A percentile compares a stretch with the other conserved stretches of the same genome.
Evolutionary conservation across 2,888 invertebrate species (phyloP).

Genomic region (Xestia xanthographa): DNA sequence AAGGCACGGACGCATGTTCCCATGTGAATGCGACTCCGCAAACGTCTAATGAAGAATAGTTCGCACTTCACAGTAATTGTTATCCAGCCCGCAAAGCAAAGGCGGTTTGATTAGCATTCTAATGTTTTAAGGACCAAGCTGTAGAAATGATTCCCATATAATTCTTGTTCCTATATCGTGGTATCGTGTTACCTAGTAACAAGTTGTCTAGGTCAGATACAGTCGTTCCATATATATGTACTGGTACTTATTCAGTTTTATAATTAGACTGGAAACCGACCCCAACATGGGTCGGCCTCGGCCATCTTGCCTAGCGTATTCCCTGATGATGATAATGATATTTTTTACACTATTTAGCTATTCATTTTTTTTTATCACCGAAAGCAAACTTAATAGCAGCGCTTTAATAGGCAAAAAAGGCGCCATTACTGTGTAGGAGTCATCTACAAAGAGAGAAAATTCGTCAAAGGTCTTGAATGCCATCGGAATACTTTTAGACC

Average conservation of each 20-base stretch:
- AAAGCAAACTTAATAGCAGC: neutral
- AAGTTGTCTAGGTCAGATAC: neutral
- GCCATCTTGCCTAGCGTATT: neutral
- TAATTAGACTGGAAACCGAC: neutral
- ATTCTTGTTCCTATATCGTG: neutral
- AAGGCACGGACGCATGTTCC: conserved; percentile 7
- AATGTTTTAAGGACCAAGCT: conserved; percentile 12
- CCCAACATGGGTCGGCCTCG: neutral
- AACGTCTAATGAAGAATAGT: conserved; percentile 51
- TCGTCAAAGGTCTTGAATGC: neutral
- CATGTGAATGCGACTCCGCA: conserved; percentile 5
- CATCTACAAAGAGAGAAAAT: neutral
- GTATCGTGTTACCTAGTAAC: neutral
- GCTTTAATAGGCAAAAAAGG: neutral
- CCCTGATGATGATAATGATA: neutral
- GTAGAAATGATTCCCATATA: conserved; percentile 16
- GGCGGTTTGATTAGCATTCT: conserved; percentile 34
- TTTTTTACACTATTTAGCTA: neutral
- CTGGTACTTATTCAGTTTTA: neutral
- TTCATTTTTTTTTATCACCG: neutral
- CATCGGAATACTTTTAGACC: neutral
- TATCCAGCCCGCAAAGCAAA: conserved; percentile 33
- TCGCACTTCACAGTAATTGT: conserved; percentile 45
- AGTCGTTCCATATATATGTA: neutral
- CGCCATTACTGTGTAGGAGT: too few species aligned